Evolutionary conservation across 2,797 vertebrate species (phyloP), one percentile per base, ranked within the genome.

Genomic region (Rhodeus uyekii): DNA sequence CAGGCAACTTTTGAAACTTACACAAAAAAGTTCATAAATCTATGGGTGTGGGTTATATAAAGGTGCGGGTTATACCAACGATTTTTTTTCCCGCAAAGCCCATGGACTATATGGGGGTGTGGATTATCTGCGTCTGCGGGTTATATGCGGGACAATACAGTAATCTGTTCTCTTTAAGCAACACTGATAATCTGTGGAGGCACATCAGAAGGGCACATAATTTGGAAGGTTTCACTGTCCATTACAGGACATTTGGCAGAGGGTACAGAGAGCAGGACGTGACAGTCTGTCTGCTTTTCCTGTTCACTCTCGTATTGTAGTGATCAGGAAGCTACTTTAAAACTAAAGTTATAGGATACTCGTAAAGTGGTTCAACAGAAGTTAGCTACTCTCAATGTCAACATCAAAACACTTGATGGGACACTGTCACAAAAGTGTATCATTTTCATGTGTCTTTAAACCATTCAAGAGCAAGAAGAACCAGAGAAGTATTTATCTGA

Each of bases 151-250:
- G n/a, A n/a, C n/a, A n/a, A n/a, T n/a, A n/a, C n/a, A n/a, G n/a
- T n/a, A n/a, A n/a, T n/a, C n/a, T n/a, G 7, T 50, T 22, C 3
- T 53, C 24, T 58, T 27, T 27, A 27, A 58, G 2, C 10, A 58
- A 58, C 67, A 29, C 5, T 36, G 8, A 24, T 50, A 14, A 32
- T 46, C 4, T n/a, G 8, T 19, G n/a, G n/a, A 46, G 39, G 18
- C 38, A 48, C 29, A 36, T 10, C 42, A 50, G 5, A 38, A 39
- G 34, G 48, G 48, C 36, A 69, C 36, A 42, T 22, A 0, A n/a
- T 79, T 44, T 79, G 48, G 18, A 68, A 42, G 34, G 14, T 48
- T 78, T 4, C 12, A 4, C 22, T 78, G 76, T 67, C 34, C 68
- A 32, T 55, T 78, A 22, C 48, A 14, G 8, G 53, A 32, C n/a